Percentiles rank a stretch among this genome's conserved stretches.
Evolutionary conservation across 2,797 vertebrate species (phyloP).

Genomic region (Lacerta bilineata): DNA sequence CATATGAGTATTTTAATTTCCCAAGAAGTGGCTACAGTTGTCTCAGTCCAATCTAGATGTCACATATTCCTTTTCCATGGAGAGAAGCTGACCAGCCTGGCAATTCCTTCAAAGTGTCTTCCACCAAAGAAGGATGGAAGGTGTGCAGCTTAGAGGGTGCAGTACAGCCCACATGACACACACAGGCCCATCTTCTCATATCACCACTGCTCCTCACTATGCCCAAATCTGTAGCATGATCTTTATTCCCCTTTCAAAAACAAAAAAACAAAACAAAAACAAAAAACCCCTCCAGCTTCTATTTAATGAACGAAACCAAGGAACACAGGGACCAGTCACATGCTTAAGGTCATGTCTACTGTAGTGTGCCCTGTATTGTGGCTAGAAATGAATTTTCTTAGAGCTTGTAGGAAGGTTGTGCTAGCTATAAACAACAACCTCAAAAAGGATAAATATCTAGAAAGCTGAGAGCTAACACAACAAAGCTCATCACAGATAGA

Average conservation of each 20-base stretch:
- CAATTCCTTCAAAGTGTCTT: too few relatives aligned
- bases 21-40: neutral
- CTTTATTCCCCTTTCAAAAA: too few relatives aligned
- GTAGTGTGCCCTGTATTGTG: neutral
- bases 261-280: too few relatives aligned
- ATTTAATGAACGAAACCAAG: neutral
- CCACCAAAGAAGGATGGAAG: too few relatives aligned
- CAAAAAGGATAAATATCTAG: conserved; percentile 5
- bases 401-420: neutral
- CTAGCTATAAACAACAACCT: neutral
- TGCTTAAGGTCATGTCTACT: neutral
- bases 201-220: too few relatives aligned
- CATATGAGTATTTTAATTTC: neutral
- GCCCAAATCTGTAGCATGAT: too few relatives aligned
- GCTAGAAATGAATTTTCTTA: neutral
- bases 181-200: too few relatives aligned
- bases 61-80: too few relatives aligned
- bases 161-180: too few relatives aligned
- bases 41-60: neutral
- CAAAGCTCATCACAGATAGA: neutral
- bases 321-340: neutral
- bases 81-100: too few relatives aligned
- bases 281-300: too few relatives aligned
- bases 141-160: too few relatives aligned
- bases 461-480: neutral